A percentile compares a stretch with the other conserved stretches of the same genome.
phyloP scores from a whole-genome alignment of 2,113 vertebrate genomes.

The Candoia aspera region DNA sequence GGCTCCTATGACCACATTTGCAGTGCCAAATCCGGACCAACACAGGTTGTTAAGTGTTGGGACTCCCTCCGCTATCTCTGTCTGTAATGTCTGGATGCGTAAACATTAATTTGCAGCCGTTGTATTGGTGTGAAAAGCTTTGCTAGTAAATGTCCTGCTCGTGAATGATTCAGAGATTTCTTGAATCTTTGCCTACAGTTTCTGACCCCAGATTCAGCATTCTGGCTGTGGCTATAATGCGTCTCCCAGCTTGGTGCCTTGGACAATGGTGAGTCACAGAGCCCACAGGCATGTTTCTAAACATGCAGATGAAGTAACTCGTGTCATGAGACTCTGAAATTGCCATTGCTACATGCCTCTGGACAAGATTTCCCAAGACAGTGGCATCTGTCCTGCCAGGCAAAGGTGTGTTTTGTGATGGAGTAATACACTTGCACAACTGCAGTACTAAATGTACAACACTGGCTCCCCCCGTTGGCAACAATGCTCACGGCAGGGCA shows the following conservation, averaged over 20 bases:
- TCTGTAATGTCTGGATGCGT: not conserved
- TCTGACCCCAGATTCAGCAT: not conserved
- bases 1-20: not conserved
- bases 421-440: not conserved
- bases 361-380: not conserved
- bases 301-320: not conserved
- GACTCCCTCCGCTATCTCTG: not conserved
- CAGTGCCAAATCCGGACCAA: not conserved
- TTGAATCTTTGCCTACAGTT: too few relatives aligned
- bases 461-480: not conserved
- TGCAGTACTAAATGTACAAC: not conserved
- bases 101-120: not conserved
- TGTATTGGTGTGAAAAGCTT: not conserved
- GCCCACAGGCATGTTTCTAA: not conserved
- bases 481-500: not conserved
- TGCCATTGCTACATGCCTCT: not conserved
- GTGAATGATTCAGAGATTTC: not conserved
- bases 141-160: not conserved
- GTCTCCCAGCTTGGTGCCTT: not conserved
- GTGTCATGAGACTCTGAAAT: not conserved
- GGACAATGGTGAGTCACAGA: not conserved
- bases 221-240: not conserved
- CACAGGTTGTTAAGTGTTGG: not conserved
- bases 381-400: not conserved
- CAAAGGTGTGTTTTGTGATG: not conserved